Evolutionary conservation across 2,888 invertebrate species (phyloP), one percentile per base, ranked within the genome.

Genomic region (Phragmatobia fuliginosa): DNA sequence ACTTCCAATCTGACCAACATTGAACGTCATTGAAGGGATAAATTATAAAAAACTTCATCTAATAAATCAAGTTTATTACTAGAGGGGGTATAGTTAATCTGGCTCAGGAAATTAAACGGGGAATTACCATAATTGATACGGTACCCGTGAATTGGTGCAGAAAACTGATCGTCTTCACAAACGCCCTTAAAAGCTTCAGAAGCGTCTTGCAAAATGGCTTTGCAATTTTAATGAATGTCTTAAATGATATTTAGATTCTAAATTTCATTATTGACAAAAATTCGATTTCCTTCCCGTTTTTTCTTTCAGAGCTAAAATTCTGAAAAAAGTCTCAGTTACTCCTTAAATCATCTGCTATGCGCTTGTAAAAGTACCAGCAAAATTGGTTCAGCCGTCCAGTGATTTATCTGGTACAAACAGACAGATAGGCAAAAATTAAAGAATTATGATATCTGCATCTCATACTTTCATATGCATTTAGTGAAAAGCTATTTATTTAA

Each of bases 101-200:
- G 88, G 82, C 78, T 78, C 93, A 94, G 95, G 95, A 95, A 95
- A 94, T 95, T 95, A 94, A 95, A 93, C 89, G 85, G 79, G 88
- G 91, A 89, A 94, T 95, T 94, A 93, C 91, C 94, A 95, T 95
- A 95, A 95, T 94, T 94, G 94, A 94, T 94, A 93, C 93, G 92
- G 88, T 90, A 92, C 88, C 81, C 86, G 91, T 88, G 92, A 89
- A 94, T 87, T 88, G 88, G 91, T 79, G 92, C 89, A 90, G 93
- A 94, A 93, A 94, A 93, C 92, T 89, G 91, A 93, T 92, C 90
- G 89, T 81, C 79, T 88, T 88, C 86, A 85, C 85, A 86, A 87
- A 80, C 68, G 68, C 75, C 80, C 83, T 81, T 83, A 38, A 32
- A 62, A 67, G 67, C 64, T 68, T 81, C 77, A 80, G 83, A 83